Evolutionary conservation across 2,888 invertebrate genomes (phyloP), one percentile per base, ranked within the genome.

Genomic region (Embidobia sp.): DNA sequence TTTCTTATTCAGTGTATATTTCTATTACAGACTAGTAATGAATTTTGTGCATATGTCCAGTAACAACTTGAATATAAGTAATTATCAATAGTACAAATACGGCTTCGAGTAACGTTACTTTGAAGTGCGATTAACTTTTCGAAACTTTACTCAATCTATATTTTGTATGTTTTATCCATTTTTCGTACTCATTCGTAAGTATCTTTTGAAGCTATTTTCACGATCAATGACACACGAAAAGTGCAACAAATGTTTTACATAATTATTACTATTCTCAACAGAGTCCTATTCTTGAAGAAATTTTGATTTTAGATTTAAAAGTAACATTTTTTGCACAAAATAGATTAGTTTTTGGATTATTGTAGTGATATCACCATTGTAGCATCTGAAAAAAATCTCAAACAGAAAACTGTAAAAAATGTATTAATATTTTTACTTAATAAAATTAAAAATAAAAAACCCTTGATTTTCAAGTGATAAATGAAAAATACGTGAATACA

Each of bases 11-110:
- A 26, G 49, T 66, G 40, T 48, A 42, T 75, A 63, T 69, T 75
- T 63, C 26, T 55, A 75, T 75, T 75, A 49, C 75, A 75, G 75
- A 75, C 67, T 31, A 51, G 4, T 42, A 72, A 67, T 67, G 53
- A 66, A 51, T 37, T 46, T 74, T 35, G 11, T 51, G 19, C 46
- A 51, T 66, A 16, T 59, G 46, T 66, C 40, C 53, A 67, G 74
- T 67, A 37, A 55, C 74, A 67, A 8, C 61, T 53, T 40, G 57
- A 57, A 13, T n/a, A n/a, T 53, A 59, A 15, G 31, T 61, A 67
- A 75, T 40, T 53, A 53, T 67, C 42, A 16, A 33, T 67, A 59
- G 35, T 29, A 61, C 51, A 74, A 61, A 67, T 26, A 18, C 53
- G 66, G 16, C 59, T 67, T 67, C 53, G 19, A 74, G 44, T 59